Conservation (phyloP, 1,140 invertebrate species). For the Pollicipes pollicipes region DNA sequence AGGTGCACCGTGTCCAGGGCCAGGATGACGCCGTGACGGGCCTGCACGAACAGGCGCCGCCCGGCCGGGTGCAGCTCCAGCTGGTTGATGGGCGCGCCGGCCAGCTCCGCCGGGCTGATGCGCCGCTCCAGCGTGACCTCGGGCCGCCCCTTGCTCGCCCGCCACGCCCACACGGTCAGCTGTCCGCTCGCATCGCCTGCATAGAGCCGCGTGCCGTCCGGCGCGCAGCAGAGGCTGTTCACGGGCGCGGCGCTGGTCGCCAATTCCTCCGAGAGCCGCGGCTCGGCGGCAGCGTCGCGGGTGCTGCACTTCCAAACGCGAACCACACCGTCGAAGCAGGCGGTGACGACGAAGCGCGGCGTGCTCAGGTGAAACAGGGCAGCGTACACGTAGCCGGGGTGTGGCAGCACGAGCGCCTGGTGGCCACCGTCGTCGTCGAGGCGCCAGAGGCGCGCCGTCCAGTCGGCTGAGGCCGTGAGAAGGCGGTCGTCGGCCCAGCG, state of each 20-base stretch:
- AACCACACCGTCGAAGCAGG: not conserved
- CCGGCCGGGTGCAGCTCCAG: slow-evolving; percentile 1
- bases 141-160: no score
- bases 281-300: not conserved
- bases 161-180: not conserved
- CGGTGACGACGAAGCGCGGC: not conserved
- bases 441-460: not conserved
- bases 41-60: not conserved
- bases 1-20: not conserved
- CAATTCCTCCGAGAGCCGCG: not conserved
- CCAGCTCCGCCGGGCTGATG: not conserved
- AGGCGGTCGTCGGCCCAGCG: not conserved
- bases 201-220: not conserved
- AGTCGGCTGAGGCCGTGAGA: not conserved
- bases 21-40: not conserved
- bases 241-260: not conserved
- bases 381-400: not conserved
- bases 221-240: not conserved
- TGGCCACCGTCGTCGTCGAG: not conserved
- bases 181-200: not conserved
- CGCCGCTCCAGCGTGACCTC: not conserved
- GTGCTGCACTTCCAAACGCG: not conserved
- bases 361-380: not conserved
- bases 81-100: not conserved
- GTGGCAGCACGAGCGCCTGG: not conserved